Evolutionary conservation across 2,113 vertebrate genomes (phyloP).

Genomic region (Vimba vimba): DNA sequence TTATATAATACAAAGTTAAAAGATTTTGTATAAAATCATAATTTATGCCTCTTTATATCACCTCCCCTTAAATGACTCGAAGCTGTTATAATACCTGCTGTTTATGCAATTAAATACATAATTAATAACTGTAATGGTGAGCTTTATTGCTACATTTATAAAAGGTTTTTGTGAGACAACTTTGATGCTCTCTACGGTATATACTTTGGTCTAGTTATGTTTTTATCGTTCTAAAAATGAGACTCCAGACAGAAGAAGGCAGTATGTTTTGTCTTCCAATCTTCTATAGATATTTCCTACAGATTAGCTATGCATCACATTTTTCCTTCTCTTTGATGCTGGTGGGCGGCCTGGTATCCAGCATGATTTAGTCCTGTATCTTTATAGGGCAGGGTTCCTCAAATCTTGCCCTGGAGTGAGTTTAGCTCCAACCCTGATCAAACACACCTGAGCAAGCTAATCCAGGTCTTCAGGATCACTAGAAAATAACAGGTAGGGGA

Average conservation of each 20-base stretch:
- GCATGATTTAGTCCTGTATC: neutral
- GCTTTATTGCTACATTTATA: neutral
- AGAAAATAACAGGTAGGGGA: too few relatives aligned
- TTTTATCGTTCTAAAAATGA: neutral
- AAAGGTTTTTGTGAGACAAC: neutral
- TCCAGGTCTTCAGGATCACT: too few relatives aligned
- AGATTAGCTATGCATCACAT: slow-evolving; percentile 21
- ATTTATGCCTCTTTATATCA: neutral
- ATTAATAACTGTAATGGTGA: neutral
- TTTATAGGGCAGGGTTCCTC: neutral
- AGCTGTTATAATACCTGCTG: neutral
- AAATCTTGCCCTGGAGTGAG: too few relatives aligned
- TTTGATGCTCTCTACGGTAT: neutral
- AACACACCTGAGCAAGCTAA: too few relatives aligned
- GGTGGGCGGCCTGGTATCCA: slow-evolving; percentile 4
- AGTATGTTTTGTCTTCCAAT: slow-evolving; percentile 9
- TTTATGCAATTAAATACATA: neutral
- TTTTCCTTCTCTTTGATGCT: slow-evolving; percentile 24
- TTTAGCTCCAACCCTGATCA: too few relatives aligned
- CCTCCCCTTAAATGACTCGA: neutral
- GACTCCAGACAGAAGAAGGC: neutral
- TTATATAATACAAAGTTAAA: neutral
- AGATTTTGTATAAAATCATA: neutral
- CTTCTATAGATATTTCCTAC: slow-evolving; percentile 2
- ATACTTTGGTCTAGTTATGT: neutral